Conservation (phyloP, 2,797 vertebrate species). For the Cheirogaleus major region DNA sequence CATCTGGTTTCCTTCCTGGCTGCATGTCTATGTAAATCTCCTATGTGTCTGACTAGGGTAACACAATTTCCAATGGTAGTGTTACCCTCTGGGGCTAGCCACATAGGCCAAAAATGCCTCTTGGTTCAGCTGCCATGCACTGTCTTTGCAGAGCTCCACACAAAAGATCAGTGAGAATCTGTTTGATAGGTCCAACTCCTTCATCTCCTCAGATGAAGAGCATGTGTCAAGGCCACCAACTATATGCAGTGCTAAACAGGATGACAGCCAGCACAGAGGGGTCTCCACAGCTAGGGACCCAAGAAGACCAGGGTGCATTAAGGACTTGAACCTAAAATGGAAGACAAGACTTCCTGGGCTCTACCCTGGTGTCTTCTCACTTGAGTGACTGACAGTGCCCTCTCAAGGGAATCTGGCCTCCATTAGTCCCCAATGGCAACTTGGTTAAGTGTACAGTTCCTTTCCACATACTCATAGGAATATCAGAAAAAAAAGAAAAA, state of each 20-base stretch:
- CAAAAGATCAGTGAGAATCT: conserved; percentile 95
- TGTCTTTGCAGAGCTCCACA: conserved; percentile 89
- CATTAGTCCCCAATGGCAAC: no score
- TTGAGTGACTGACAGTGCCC: neutral
- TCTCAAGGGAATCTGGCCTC: neutral
- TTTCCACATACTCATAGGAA: neutral
- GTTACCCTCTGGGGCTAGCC: rapidly evolving
- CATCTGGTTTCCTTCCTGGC: neutral
- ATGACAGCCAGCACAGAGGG: no score
- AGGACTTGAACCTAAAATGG: no score
- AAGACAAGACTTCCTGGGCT: no score
- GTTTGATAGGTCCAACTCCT: conserved; percentile 82
- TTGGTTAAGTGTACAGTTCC: neutral
- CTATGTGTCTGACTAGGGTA: neutral
- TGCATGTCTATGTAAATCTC: neutral
- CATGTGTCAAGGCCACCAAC: no score
- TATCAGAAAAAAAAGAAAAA: neutral
- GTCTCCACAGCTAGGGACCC: neutral
- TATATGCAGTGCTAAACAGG: no score
- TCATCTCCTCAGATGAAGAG: no score
- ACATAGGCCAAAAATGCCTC: rapidly evolving
- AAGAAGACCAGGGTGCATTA: neutral
- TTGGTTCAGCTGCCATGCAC: rapidly evolving
- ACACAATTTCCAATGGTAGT: no score
- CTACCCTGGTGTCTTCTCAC: no score